Conservation (phyloP, 30 jellyfish, hydroid and myxozoan genomes). For the Cassiopea xamachana region DNA sequence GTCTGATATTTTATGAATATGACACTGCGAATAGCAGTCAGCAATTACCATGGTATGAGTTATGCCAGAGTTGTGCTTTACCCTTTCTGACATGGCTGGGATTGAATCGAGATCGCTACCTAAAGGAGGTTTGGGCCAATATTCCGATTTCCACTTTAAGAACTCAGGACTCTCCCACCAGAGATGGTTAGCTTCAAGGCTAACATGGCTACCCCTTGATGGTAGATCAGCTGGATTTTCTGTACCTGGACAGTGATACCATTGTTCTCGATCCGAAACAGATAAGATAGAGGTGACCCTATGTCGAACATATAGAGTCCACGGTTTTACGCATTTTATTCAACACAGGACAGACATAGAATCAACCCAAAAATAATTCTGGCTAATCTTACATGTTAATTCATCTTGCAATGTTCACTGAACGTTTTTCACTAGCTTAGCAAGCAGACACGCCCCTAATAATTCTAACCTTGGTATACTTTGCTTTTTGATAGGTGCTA, state of each 20-base stretch:
- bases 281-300: background rate
- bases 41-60: too few relatives aligned
- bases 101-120: too few relatives aligned
- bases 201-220: too few relatives aligned
- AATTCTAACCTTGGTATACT: constrained; percentile 8
- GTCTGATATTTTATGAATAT: too few relatives aligned
- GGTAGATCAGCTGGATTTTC: too few relatives aligned
- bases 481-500: background rate
- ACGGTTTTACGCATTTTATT: background rate
- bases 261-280: background rate
- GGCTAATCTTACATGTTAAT: background rate
- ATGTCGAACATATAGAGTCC: background rate
- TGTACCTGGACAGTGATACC: background rate
- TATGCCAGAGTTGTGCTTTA: too few relatives aligned
- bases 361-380: background rate
- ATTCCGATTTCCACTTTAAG: too few relatives aligned
- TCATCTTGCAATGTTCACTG: background rate
- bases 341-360: background rate
- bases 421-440: background rate
- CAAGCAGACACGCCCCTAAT: constrained; percentile 16
- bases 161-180: too few relatives aligned
- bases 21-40: too few relatives aligned
- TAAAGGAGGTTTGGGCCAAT: too few relatives aligned
- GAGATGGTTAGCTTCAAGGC: too few relatives aligned
- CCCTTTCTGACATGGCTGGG: too few relatives aligned